These are phyloP conservation scores for Brachyhypopomus occidentalis DNA, from an alignment of 2,113 vertebrate genomes.

Conservation along the genomic window DNA sequence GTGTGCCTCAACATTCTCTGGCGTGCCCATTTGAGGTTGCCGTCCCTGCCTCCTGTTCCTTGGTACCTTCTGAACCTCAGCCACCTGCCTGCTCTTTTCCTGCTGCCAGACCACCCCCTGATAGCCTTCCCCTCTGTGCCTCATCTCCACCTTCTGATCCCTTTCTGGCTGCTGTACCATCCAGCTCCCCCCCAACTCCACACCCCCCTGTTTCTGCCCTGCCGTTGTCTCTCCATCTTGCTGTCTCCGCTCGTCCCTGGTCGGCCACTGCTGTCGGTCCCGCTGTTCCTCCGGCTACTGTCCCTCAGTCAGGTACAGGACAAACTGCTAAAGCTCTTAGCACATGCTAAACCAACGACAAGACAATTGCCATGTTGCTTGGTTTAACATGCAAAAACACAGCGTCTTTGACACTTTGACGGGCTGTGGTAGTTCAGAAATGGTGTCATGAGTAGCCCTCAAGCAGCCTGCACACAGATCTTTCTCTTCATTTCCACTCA, in stretches of 20 bases:
- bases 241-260: slow-evolving; percentile 21
- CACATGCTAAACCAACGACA: slow-evolving; percentile 20
- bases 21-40: neutral
- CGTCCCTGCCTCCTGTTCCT: neutral
- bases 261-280: slow-evolving; percentile 30
- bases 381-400: slow-evolving; percentile 22
- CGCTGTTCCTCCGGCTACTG: slow-evolving; percentile 23
- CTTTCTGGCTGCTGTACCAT: neutral
- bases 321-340: neutral
- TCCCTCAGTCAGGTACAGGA: slow-evolving; percentile 57
- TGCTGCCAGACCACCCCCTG: slow-evolving; percentile 1
- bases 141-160: neutral
- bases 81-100: neutral
- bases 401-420: neutral
- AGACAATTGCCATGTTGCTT: neutral
- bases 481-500: neutral
- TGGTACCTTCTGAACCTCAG: neutral
- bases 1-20: neutral
- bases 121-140: neutral
- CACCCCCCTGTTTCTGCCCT: slow-evolving; percentile 20
- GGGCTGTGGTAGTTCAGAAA: slow-evolving; percentile 11
- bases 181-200: neutral
- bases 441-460: neutral
- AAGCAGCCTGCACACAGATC: neutral
- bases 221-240: slow-evolving; percentile 1